Evolutionary conservation across 1,140 invertebrate species (phyloP), one percentile per base, ranked within the genome.

Genomic region (Heliconius melpomene): DNA sequence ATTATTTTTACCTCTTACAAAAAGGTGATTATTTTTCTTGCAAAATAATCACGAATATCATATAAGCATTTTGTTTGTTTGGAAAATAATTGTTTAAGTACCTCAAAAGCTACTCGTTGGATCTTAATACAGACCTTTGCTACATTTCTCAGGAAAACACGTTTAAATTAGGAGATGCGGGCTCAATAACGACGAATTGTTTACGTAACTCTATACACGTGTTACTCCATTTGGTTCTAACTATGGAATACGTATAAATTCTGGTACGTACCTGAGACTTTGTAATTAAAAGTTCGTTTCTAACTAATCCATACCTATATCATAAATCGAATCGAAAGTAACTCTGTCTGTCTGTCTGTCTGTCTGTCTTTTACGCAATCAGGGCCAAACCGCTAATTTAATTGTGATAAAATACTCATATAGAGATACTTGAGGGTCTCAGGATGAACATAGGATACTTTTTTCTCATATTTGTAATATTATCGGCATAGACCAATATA

Each of bases 201-300:
- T 85, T 85, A 81, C 82, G 79, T 79, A 85, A 84, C 75, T 57
- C 40, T 7, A 46, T 38, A 85, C 82, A 79, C 81, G 83, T 79
- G 82, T 79, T 23, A 79, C 57, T 75, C 60, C 9, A 66, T 11
- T 66, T 26, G 3, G 60, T 29, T 66, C 29, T 66, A 66, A 66
- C n/a, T 66, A 16, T 26, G 29, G 23, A 66, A 26, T 66, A 57
- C n/a, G 54, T 57, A 57, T 9, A 57, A 57, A 57, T 26, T 60
- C 54, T 23, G n/a, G 54, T 60, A 60, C 54, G 54, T 60, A 60
- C 54, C n/a, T 23, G 26, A 66, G 26, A 5, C 26, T 29, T 9
- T 66, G 60, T 16, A 7, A 66, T 66, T 29, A 9, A 66, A 66
- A 29, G 60, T 66, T 66, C 60, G 29, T 26, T 29, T 29, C 11